phyloP scores from a whole-genome alignment of 2,888 invertebrate species.

The Aproaerema taeniolella region DNA sequence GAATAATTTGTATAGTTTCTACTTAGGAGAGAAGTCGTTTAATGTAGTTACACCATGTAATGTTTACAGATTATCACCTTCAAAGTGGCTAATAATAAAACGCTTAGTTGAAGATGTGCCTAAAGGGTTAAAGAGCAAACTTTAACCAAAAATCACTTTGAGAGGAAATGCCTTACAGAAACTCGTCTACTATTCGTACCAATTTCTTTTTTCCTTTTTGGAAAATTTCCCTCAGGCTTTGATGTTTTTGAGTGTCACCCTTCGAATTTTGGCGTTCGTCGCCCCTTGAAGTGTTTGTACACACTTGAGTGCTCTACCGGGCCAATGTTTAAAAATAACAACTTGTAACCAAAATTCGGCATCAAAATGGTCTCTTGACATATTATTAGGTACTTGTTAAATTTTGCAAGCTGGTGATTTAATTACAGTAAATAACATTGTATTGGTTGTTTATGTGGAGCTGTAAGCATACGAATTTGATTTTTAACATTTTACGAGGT shows the following conservation, averaged over 20 bases:
- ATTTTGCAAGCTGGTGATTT: not conserved
- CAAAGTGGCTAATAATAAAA: not conserved
- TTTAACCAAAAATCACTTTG: constrained; percentile 26
- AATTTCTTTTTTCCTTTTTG: constrained; percentile 39
- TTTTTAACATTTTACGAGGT: constrained; percentile 9
- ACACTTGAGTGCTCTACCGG: constrained; percentile 23
- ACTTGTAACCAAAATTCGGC: constrained; percentile 11
- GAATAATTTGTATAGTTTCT: too few relatives aligned
- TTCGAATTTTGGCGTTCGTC: constrained; percentile 40
- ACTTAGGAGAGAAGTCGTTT: too few relatives aligned
- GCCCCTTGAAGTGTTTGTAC: constrained; percentile 29
- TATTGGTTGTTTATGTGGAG: not conserved
- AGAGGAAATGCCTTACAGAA: constrained; percentile 38
- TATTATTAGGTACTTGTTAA: not conserved
- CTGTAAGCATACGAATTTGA: not conserved
- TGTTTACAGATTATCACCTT: too few relatives aligned
- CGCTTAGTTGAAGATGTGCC: not conserved
- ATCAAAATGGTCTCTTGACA: not conserved
- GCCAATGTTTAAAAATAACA: constrained; percentile 19
- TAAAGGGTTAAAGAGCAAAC: constrained; percentile 24
- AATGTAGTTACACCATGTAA: too few relatives aligned
- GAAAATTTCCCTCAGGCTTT: constrained; percentile 40
- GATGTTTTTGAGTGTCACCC: constrained; percentile 49
- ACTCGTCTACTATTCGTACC: constrained; percentile 30
- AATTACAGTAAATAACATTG: not conserved